Percentiles rank a stretch among this genome's conserved stretches.
Conservation (phyloP, 37 sponge, comb jelly and placozoan genomes). For the Haliclona indistincta region DNA sequence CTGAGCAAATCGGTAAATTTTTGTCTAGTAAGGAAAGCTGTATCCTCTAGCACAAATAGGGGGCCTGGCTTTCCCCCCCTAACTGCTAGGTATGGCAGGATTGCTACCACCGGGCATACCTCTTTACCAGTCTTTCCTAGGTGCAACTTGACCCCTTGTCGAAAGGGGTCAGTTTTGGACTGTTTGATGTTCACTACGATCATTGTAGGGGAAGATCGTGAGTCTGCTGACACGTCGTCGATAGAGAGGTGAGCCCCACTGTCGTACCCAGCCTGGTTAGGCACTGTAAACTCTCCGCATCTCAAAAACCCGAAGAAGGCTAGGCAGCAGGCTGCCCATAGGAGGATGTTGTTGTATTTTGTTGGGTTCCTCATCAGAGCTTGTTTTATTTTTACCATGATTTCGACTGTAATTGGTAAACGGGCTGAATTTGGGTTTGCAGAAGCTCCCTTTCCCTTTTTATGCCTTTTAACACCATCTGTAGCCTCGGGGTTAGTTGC, state of each 20-base stretch:
- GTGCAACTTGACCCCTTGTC: conserved; percentile 8
- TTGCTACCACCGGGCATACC: conserved; percentile 25
- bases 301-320: conserved; percentile 14
- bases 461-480: conserved; percentile 5
- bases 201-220: neutral
- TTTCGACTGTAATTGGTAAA: conserved; percentile 15
- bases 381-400: conserved; percentile 19
- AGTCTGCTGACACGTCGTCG: neutral
- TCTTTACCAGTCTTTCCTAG: conserved; percentile 11
- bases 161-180: conserved; percentile 23
- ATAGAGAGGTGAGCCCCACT: conserved; percentile 3
- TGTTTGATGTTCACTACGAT: neutral
- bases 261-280: neutral
- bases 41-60: neutral
- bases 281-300: conserved; percentile 7
- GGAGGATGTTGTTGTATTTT: neutral
- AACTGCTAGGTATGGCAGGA: neutral
- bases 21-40: neutral
- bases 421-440: neutral
- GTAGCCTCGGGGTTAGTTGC: neutral
- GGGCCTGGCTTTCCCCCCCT: neutral
- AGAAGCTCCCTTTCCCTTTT: neutral
- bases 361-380: neutral
- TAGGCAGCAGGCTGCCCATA: too few species aligned
- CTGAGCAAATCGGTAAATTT: neutral